These are phyloP conservation scores for Oncopodura yosiiana DNA, from an alignment of 1,140 invertebrate genomes.

Conservation along the genomic window DNA sequence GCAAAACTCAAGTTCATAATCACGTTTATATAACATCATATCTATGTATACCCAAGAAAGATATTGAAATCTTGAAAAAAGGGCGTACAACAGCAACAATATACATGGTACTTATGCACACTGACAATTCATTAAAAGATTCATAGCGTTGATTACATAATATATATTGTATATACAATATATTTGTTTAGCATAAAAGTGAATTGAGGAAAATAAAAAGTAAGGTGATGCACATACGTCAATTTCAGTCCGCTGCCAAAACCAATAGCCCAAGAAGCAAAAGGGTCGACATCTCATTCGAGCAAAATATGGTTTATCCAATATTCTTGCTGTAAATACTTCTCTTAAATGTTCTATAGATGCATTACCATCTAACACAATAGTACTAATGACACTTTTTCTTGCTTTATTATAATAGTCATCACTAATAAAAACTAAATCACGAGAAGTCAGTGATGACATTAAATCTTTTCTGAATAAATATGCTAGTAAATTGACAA, in stretches of 20 bases:
- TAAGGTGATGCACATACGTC: slow-evolving; percentile 16
- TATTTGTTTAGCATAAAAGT: no score
- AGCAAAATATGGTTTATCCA: slow-evolving; percentile 24
- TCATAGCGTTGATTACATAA: no score
- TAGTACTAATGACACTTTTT: slow-evolving; percentile 28
- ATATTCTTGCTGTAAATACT: slow-evolving; percentile 12
- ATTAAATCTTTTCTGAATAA: slow-evolving; percentile 15
- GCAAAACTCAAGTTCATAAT: no score
- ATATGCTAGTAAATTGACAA: slow-evolving; percentile 24
- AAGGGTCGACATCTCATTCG: slow-evolving; percentile 24
- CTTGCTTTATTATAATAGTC: slow-evolving; percentile 26
- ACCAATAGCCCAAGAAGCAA: slow-evolving; percentile 30
- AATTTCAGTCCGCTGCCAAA: slow-evolving; percentile 27
- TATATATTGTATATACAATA: no score
- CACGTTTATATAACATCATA: no score
- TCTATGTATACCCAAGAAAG: no score
- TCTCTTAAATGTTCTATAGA: slow-evolving; percentile 9
- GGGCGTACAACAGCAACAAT: no score
- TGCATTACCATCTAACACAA: slow-evolving; percentile 13
- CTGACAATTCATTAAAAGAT: no score
- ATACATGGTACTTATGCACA: no score
- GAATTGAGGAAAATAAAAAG: no score
- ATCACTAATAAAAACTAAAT: slow-evolving; percentile 31
- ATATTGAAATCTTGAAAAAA: no score
- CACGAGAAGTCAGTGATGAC: slow-evolving; percentile 24